Evolutionary conservation across 2,888 invertebrate species (phyloP).

Genomic region (Polietes domitor): DNA sequence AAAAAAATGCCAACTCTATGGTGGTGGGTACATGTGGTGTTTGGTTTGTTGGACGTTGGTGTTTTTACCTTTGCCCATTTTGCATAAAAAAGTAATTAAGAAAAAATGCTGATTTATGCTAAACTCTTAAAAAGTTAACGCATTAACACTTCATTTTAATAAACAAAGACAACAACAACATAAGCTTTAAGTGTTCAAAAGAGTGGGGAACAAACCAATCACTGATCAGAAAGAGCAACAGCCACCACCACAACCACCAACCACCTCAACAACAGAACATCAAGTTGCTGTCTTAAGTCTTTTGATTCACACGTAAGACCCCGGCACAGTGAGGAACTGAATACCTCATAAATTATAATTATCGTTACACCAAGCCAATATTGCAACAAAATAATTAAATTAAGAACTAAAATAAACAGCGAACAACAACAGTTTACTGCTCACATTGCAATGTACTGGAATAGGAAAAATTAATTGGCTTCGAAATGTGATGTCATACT

Average conservation of each 20-base stretch:
- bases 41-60: not conserved
- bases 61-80: slow-evolving; percentile 42
- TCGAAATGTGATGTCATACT: too few relatives aligned
- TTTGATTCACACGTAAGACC: slow-evolving; percentile 39
- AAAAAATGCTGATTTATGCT: slow-evolving; percentile 62
- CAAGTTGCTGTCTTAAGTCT: slow-evolving; percentile 62
- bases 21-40: not conserved
- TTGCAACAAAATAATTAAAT: slow-evolving; percentile 56
- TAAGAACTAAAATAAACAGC: slow-evolving; percentile 42
- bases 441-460: slow-evolving; percentile 33
- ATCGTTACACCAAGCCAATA: slow-evolving; percentile 40
- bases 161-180: slow-evolving; percentile 21
- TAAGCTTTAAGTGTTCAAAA: not conserved
- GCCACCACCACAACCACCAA: not conserved
- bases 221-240: not conserved
- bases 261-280: not conserved
- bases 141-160: slow-evolving; percentile 62
- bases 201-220: not conserved
- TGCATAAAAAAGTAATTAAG: slow-evolving; percentile 63
- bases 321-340: not conserved
- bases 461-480: too few relatives aligned
- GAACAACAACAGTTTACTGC: slow-evolving; percentile 41
- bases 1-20: slow-evolving; percentile 1
- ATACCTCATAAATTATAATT: not conserved
- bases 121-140: slow-evolving; percentile 56